These are phyloP conservation scores for Poliocrania exsul DNA, from an alignment of 2,797 vertebrate species.

Conservation along the genomic window DNA sequence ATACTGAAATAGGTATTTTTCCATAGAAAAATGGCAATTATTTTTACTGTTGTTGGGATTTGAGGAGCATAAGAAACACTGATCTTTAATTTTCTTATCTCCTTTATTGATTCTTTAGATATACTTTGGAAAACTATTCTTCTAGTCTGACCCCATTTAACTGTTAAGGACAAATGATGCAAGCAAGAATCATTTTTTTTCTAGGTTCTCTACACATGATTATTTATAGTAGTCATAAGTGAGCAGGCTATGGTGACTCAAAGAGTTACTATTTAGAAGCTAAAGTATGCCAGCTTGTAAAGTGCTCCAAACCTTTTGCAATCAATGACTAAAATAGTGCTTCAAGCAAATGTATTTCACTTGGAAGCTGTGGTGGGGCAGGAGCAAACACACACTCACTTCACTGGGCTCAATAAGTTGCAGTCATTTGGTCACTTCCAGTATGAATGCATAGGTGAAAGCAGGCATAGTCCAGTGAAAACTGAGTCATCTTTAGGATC, in stretches of 20 bases:
- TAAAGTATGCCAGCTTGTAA: background rate
- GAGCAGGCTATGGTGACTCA: background rate
- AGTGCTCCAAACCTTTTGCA: background rate
- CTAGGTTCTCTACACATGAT: accelerated
- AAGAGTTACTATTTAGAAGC: background rate
- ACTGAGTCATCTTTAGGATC: background rate
- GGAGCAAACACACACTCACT: background rate
- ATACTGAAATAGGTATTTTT: background rate
- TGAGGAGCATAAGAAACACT: background rate
- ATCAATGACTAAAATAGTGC: background rate
- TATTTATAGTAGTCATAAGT: background rate
- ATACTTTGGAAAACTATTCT: background rate
- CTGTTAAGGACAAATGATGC: background rate
- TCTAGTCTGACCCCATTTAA: background rate
- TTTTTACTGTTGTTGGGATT: background rate
- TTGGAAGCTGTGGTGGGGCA: background rate
- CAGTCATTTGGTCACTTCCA: background rate
- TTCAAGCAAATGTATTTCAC: background rate
- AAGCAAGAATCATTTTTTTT: background rate
- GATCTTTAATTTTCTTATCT: background rate
- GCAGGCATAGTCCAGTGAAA: background rate
- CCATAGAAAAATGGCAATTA: background rate
- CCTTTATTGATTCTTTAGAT: background rate
- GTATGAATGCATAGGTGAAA: background rate
- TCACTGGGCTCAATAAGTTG: background rate